Evolutionary conservation across 2,113 vertebrate species (phyloP).

Genomic region (Festucalex cinctus): DNA sequence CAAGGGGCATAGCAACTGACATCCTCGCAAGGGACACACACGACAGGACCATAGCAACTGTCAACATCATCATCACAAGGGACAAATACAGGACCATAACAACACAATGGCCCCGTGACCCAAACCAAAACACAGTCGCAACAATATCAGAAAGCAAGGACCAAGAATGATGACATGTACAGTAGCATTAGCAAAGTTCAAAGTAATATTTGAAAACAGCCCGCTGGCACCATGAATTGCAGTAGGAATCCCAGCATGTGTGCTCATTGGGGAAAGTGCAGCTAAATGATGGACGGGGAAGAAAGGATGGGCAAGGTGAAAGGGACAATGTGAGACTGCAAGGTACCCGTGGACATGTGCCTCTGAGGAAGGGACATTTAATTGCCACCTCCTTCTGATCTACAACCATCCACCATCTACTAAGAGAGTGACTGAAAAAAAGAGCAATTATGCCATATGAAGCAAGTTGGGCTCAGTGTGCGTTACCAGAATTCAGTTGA

Average conservation of each 20-base stretch:
- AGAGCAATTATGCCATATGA: slow-evolving; percentile 42
- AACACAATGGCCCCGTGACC: too few relatives aligned
- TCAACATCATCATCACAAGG: too few relatives aligned
- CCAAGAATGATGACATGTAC: background rate
- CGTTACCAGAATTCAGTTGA: slow-evolving; percentile 58
- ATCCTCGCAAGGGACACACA: too few relatives aligned
- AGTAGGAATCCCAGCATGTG: slow-evolving; percentile 17
- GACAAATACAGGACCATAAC: too few relatives aligned
- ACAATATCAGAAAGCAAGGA: background rate
- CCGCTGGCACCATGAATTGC: background rate
- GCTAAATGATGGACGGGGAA: slow-evolving; percentile 22
- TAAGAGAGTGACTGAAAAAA: slow-evolving; percentile 9
- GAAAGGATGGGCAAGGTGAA: slow-evolving; percentile 35
- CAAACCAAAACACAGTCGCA: too few relatives aligned
- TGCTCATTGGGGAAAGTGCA: slow-evolving; percentile 30
- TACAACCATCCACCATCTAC: slow-evolving; percentile 19
- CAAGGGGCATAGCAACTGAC: too few relatives aligned
- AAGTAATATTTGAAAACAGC: slow-evolving; percentile 1
- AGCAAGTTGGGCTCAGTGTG: slow-evolving; percentile 55
- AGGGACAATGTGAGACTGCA: slow-evolving; percentile 22
- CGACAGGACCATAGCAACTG: too few relatives aligned
- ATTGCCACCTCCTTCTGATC: slow-evolving; percentile 35
- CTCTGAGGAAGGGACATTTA: slow-evolving; percentile 23
- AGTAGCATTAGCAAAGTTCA: background rate
- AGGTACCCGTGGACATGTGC: slow-evolving; percentile 26